Percentiles rank a stretch among this genome's conserved stretches.
These are phyloP conservation scores for Pachypanchax playfairii DNA, from an alignment of 2,113 vertebrate genomes.

Conservation along the genomic window DNA sequence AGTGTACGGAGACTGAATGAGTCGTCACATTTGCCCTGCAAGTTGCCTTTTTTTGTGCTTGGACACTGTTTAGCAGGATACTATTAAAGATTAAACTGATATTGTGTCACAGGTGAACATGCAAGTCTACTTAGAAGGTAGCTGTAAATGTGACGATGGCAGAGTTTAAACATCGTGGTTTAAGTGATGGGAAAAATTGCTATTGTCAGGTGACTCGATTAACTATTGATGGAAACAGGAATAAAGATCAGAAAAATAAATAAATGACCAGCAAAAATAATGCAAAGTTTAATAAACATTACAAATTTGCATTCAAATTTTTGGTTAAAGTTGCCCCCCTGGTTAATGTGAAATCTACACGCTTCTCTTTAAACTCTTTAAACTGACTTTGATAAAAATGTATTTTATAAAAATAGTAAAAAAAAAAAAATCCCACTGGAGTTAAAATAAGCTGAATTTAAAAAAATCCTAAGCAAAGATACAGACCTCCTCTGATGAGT, in stretches of 20 bases:
- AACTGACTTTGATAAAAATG: no score
- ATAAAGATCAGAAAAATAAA: background rate
- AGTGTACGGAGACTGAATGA: conserved; percentile 69
- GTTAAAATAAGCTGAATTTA: no score
- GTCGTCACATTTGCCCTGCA: conserved; percentile 63
- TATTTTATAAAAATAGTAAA: no score
- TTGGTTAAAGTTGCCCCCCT: no score
- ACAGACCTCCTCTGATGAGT: no score
- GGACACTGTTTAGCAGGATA: conserved; percentile 59
- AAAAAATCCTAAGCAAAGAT: no score
- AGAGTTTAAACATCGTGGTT: background rate
- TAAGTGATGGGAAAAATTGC: background rate
- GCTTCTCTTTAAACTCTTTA: no score
- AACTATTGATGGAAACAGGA: background rate
- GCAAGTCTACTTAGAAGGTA: conserved; percentile 6
- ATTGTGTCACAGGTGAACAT: conserved; percentile 41
- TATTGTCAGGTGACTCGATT: background rate
- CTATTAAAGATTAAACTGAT: conserved; percentile 54
- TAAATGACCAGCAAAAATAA: background rate
- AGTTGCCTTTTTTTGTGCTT: conserved; percentile 60
- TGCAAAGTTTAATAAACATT: no score
- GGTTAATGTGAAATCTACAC: no score
- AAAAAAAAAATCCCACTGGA: no score
- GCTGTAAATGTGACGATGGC: conserved; percentile 4
- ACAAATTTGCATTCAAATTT: no score